These are phyloP conservation scores for Cheilosia soror DNA, from an alignment of 2,888 invertebrate species.

Conservation along the genomic window DNA sequence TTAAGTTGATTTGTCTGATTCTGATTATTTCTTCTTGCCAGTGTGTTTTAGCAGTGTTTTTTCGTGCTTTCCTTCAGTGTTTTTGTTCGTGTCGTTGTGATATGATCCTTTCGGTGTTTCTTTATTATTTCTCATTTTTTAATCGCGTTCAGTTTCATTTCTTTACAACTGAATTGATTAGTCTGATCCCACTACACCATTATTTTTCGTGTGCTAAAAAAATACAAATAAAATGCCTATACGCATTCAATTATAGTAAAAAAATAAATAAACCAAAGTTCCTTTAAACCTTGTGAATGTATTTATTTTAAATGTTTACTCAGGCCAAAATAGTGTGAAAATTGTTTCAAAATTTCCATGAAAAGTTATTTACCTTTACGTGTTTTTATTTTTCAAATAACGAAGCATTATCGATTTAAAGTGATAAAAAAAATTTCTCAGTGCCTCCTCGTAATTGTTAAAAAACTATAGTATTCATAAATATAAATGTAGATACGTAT, in stretches of 20 bases:
- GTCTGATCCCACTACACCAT: conserved; percentile 30
- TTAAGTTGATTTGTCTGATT: conserved; percentile 71
- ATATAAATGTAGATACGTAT: conserved; percentile 21
- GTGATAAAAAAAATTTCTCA: conserved; percentile 67
- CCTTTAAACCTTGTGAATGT: conserved; percentile 62
- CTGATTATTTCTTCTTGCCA: conserved; percentile 69
- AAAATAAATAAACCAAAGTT: conserved; percentile 53
- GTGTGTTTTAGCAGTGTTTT: conserved; percentile 62
- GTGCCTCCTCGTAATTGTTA: conserved; percentile 58
- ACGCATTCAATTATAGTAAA: conserved; percentile 14
- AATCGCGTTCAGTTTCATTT: conserved; percentile 65
- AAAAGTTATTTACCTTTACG: conserved; percentile 7
- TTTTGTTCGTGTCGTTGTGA: conserved; percentile 74
- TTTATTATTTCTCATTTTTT: conserved; percentile 66
- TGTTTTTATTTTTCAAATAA: conserved; percentile 34
- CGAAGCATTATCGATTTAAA: conserved; percentile 60
- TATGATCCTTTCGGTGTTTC: conserved; percentile 73
- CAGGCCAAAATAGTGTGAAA: conserved; percentile 52
- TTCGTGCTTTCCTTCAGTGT: conserved; percentile 59
- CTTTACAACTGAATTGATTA: conserved; percentile 51
- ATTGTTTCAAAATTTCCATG: conserved; percentile 31
- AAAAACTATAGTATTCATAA: conserved; percentile 32
- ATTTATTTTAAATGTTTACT: conserved; percentile 33
- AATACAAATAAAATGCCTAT: conserved; percentile 23
- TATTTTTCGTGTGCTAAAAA: conserved; percentile 45